Base-by-base conservation (phyloP, 2,113 vertebrate species). In the Serinus canaria region DNA sequence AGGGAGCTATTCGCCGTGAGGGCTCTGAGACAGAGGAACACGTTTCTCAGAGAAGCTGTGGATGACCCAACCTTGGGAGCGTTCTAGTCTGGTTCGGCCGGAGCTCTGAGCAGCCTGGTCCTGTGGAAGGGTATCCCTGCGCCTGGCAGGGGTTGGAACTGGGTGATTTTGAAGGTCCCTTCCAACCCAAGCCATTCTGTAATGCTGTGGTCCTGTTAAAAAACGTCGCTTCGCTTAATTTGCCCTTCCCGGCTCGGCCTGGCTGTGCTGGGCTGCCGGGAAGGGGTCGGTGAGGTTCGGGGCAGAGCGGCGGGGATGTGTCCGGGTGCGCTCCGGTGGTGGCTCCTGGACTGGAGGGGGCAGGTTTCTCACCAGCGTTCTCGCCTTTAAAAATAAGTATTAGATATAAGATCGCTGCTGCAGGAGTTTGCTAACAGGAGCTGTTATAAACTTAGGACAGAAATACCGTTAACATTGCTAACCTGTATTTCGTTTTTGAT, bases 401-500 rank as follows among this genome's bases (percentile, higher is more conserved):
- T 11, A 11, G 25, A 11, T 37, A 37, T 43, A 4, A 8, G 15
- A 8, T 35, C 7, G 13, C 2, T 31, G 1, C 10, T 10, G 13
- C 11, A 43, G 41, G 41, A 43, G 41, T 43, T 43, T n/a, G 17
- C 3, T 30, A 16, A 4, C 9, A 8, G 39, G 22, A 55, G 1
- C 23, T 39, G 46, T 23, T 56, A 7, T 1, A 19, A 31, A 9
- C 20, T 13, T 30, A 7, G 19, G 5, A 1, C 21, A 35, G 30
- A 35, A 58, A 16, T 16, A 15, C 4, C 0, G 0, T 19, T 19
- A 3, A 10, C 0, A 1, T 28, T 62, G 7, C 22, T 84, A 35
- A 41, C 7, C 8, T 39, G 30, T 18, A 13, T 52, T 18, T 67
- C 0, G 0, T 13, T 64, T 41, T n/a, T 20, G 5, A 39, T 59